phyloP scores from a whole-genome alignment of 2,888 invertebrate genomes.

The Laothoe populi region DNA sequence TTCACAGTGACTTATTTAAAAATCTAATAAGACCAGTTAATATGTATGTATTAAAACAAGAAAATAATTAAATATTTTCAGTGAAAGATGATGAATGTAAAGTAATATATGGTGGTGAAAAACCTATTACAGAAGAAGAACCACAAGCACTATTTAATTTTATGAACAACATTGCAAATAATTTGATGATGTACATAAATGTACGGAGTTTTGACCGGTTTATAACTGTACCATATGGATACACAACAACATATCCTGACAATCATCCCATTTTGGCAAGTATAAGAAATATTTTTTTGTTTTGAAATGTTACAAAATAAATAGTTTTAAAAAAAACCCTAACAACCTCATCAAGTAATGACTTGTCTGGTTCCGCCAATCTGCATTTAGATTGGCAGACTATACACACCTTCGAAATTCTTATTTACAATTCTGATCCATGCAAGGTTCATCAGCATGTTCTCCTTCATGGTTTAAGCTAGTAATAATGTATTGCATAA shows the following conservation, averaged over 20 bases:
- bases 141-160: constrained; percentile 55
- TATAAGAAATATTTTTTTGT: constrained; percentile 19
- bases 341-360: no score
- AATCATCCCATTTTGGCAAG: constrained; percentile 69
- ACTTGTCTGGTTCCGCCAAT: no score
- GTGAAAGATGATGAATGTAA: constrained; percentile 54
- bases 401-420: no score
- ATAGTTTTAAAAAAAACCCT: no score
- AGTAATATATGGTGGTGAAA: constrained; percentile 58
- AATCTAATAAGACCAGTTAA: no score
- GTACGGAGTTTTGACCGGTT: constrained; percentile 63
- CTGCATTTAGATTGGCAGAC: no score
- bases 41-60: not conserved
- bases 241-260: constrained; percentile 43
- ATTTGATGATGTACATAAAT: constrained; percentile 67
- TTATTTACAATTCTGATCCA: no score
- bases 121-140: constrained; percentile 65
- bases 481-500: no score
- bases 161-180: constrained; percentile 57
- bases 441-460: no score
- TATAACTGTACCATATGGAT: constrained; percentile 66
- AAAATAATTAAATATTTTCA: constrained; percentile 3
- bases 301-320: not conserved
- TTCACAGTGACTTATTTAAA: no score
- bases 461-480: no score